Base-by-base conservation (phyloP, 2,113 vertebrate genomes). In the Hippocampus zosterae region DNA sequence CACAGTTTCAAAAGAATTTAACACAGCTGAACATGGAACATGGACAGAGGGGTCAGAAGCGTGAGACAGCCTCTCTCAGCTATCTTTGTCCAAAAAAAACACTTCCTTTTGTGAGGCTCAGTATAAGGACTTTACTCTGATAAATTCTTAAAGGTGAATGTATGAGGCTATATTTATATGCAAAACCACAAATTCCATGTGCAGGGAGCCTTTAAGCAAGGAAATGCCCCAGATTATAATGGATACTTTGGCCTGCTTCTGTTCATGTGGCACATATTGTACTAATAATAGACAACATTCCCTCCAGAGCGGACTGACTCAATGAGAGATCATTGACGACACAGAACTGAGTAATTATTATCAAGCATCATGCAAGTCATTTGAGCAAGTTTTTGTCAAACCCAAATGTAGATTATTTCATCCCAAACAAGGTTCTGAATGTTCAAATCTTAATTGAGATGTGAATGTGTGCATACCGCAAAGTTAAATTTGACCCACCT, bases 241-340 rank as follows among this genome's bases (percentile, higher is more conserved):
- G 76, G 74, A 85, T 72, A 70, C 76, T 81, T 67, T 85, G 78
- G 72, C 84, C 85, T 82, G 76, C 78, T 84, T 88, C 75, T 84
- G 78, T 44, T 85, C 78, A 86, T 73, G 69, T 71, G 77, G 83
- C 82, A 81, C 83, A 81, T 12, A 44, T 12, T 44, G 11, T 75
- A 80, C 82, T 84, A 90, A 82, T 88, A 89, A 89, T 86, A 85
- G 87, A 91, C 77, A 23, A 83, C 69, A 77, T 79, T 86, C 83
- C 85, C 88, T 71, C 42, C 5, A 68, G 81, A 82, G 77, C 60
- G 40, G 9, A 12, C 21, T n/a, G 40, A 37, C 16, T 63, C 62
- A 56, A 12, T 56, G 9, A 56, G n/a, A 25, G n/a, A 25, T 56
- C n/a, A 55, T 55, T 55, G 23, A 11, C 23, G 21, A 55, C 21